Base-by-base conservation (phyloP, 2,888 invertebrate species). In the Drosophila lacicola region DNA sequence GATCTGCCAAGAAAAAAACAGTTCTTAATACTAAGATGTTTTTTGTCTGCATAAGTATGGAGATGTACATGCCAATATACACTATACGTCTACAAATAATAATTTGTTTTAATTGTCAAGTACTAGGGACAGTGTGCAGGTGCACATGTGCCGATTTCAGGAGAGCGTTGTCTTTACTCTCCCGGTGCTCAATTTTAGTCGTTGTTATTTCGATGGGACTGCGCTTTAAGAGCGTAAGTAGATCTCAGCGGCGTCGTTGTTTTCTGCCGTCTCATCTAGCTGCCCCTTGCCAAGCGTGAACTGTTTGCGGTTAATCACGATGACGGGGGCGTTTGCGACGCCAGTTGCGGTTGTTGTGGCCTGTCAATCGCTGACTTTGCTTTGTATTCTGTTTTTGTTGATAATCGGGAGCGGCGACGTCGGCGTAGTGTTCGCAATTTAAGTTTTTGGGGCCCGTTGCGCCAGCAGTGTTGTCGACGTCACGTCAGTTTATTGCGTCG, bases 401-500 rank as follows among this genome's bases (percentile, higher is more conserved):
- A 78, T 82, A 78, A 82, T 79, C 79, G 75, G 68, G 60, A 79
- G 60, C 78, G 63, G 58, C 69, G 78, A 25, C 67, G 62, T 3
- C 46, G 37, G 63, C 73, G 42, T 62, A 57, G 34, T 72, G 60
- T 68, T 72, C 72, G 60, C 68, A 68, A 65, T 77, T 68, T 60
- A 46, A 67, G 61, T 72, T 80, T 74, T 74, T 76, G 83, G 86
- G 70, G 74, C 77, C 74, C 67, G 66, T 56, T 74, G 70, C 53
- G 41, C 51, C 58, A 67, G 74, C 64, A 53, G 21, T 60, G 56
- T 60, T 73, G 68, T 65, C 80, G 80, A 74, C 80, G 82, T 73
- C 78, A 70, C 84, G 65, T 87, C 88, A 88, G 79, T 88, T 82
- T 78, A 74, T 74, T 80, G 81, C 82, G 86, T 84, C 74, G 83